Evolutionary conservation across 2,888 invertebrate species (phyloP), one percentile per base, ranked within the genome.

Genomic region (Patella caerulea): DNA sequence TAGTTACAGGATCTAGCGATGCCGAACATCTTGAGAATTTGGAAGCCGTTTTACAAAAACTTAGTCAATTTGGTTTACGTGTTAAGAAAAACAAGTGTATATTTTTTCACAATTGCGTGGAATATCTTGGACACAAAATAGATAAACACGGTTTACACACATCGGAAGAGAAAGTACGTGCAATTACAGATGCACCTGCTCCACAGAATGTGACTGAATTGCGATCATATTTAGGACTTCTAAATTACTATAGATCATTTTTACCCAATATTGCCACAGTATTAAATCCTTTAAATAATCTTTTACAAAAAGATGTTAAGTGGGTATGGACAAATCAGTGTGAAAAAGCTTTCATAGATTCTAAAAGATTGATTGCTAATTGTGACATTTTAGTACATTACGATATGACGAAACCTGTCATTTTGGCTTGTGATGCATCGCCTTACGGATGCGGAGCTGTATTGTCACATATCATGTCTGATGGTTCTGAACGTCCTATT

Each of bases 391-490:
- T 24, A 24, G 24, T 24, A 24, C 24, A 24, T 24, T 24, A 24
- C 24, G 24, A 24, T 24, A 24, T 24, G 24, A 24, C 24, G 24
- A 24, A 24, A 24, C 24, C 24, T 24, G 24, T 24, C 24, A 24
- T 24, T 24, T 24, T 24, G 24, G 24, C 24, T 24, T 24, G 24
- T 24, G 24, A 24, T 24, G 24, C n/a, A n/a, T n/a, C n/a, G n/a
- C n/a, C n/a, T n/a, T n/a, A n/a, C 29, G 90, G 90, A 52, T n/a
- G 1, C 24, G 17, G 59, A n/a, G 59, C 59, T 59, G 71, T 71
- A 17, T 24, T 91, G n/a, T 79, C 82, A 7, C 89, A 89, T 78
- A 90, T 83, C 80, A 86, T 90, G 73, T 15, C 24, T 52, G 29
- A 52, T 72, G 7, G 71, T 74, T 84, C 87, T 17, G 45, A 52